Percentiles rank a stretch among this genome's conserved stretches.
Conservation (phyloP, 2,888 invertebrate genomes). For the Epinotia nisella region DNA sequence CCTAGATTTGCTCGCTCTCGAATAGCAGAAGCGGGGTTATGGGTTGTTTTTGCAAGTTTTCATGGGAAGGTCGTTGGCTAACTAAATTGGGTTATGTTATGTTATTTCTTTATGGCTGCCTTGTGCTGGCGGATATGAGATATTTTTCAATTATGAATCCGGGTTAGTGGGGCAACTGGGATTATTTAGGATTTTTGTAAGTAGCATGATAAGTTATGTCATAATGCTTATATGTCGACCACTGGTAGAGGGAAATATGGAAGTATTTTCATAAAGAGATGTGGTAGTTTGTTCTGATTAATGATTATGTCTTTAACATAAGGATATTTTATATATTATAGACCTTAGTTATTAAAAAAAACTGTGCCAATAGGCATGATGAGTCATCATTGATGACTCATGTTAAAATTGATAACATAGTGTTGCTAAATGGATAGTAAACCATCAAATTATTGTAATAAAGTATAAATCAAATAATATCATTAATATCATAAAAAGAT, state of each 20-base stretch:
- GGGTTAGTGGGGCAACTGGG: conserved; percentile 24
- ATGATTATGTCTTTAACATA: conserved; percentile 1
- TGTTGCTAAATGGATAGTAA: no score
- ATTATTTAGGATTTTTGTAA: conserved; percentile 18
- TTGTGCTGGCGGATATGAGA: conserved; percentile 36
- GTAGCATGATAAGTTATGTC: conserved; percentile 17
- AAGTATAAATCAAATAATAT: no score
- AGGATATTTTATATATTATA: no score
- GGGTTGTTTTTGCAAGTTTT: conserved; percentile 52
- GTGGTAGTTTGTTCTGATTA: conserved; percentile 2
- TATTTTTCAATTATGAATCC: conserved; percentile 43
- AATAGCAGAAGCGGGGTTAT: conserved; percentile 61
- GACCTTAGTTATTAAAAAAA: no score
- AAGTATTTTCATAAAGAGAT: not conserved
- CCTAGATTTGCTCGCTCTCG: conserved; percentile 58
- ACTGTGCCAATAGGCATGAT: no score
- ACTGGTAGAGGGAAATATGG: conserved; percentile 8
- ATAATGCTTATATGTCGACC: conserved; percentile 12
- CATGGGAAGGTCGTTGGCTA: conserved; percentile 50
- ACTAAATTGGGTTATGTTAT: conserved; percentile 50
- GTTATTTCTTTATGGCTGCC: conserved; percentile 41
- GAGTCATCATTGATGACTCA: no score
- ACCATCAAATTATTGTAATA: no score
- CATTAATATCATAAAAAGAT: no score
- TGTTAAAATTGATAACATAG: no score